phyloP scores from a whole-genome alignment of 1,140 invertebrate species.

The Bursaphelenchus mucronatus region DNA sequence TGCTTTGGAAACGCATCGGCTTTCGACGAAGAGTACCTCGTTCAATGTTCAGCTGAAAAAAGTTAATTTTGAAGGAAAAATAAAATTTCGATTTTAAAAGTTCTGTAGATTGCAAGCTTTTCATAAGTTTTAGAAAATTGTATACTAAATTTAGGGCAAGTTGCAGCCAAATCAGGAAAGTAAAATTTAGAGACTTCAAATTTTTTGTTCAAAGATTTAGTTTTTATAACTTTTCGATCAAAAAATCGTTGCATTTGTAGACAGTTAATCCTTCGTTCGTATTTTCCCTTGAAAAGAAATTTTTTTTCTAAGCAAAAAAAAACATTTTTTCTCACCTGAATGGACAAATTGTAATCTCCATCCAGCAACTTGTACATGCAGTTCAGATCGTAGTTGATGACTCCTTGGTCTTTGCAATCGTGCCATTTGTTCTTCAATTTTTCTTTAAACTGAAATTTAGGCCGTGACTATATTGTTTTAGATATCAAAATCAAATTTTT shows the following conservation, averaged over 20 bases:
- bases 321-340: slow-evolving; percentile 43
- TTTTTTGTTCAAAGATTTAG: no score
- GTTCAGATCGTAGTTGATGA: slow-evolving; percentile 56
- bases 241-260: no score
- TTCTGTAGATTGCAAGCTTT: no score
- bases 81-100: neutral
- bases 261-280: no score
- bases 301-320: neutral
- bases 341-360: slow-evolving; percentile 53
- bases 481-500: slow-evolving; percentile 10
- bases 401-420: slow-evolving; percentile 43
- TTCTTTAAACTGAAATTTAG: slow-evolving; percentile 50
- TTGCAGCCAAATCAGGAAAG: no score
- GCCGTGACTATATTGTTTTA: neutral
- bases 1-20: slow-evolving; percentile 51
- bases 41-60: slow-evolving; percentile 55
- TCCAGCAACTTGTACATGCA: slow-evolving; percentile 58
- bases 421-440: slow-evolving; percentile 48
- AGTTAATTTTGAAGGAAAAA: neutral
- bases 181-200: no score
- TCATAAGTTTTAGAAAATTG: no score
- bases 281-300: no score
- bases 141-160: no score
- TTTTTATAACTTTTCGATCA: slow-evolving; percentile 5
- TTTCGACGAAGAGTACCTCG: slow-evolving; percentile 53